phyloP scores from a whole-genome alignment of 2,113 vertebrate genomes.

The Ahaetulla prasina region DNA sequence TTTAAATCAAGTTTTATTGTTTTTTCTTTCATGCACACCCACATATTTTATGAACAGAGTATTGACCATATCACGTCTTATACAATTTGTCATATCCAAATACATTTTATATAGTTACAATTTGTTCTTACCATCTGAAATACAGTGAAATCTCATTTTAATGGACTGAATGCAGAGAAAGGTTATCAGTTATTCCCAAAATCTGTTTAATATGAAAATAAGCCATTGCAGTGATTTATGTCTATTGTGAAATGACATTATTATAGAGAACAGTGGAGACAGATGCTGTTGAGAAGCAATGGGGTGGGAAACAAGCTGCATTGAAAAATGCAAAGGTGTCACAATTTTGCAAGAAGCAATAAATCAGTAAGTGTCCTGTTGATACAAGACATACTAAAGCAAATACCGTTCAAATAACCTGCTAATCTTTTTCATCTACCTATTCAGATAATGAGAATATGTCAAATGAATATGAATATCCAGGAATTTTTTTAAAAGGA shows the following conservation, averaged over 20 bases:
- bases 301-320: neutral
- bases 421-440: neutral
- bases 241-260: neutral
- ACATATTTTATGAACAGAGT: too few species aligned
- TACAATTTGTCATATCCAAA: too few species aligned
- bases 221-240: neutral
- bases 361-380: neutral
- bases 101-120: too few species aligned
- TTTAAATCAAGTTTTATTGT: too few species aligned
- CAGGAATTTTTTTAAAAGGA: neutral
- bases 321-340: neutral
- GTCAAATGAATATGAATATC: neutral
- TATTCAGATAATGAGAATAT: neutral
- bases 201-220: neutral
- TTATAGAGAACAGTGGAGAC: neutral
- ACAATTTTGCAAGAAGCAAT: neutral
- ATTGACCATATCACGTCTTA: too few species aligned
- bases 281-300: neutral
- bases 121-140: neutral
- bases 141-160: neutral
- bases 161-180: neutral
- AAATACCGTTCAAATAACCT: neutral
- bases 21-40: too few species aligned
- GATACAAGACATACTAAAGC: neutral
- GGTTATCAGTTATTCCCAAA: neutral